Base-by-base conservation (phyloP, 2,797 vertebrate genomes). In the Neosilurus mollespiculum region DNA sequence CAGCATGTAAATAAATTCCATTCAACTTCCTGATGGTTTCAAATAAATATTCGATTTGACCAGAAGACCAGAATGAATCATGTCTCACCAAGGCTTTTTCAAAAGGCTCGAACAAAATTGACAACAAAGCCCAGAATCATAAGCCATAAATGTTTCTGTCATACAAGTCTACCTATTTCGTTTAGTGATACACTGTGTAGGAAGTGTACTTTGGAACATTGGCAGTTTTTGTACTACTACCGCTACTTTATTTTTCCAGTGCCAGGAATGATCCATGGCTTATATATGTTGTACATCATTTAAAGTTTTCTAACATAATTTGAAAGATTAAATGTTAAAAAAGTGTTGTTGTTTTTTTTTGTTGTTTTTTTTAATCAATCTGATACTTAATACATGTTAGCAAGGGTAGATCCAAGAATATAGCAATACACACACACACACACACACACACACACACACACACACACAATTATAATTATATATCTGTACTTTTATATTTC, bases 181-280 rank as follows among this genome's bases (percentile, higher is more conserved):
- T 78, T 70, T 15, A 12, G 20, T 30, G 22, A 56, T 78, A 20
- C 51, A 51, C n/a, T 64, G 3, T 61, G 49, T 54, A 15, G 37
- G 11, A 78, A 51, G 24, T 34, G 15, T 22, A 59, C 54, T 71
- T 64, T 71, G 58, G 20, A 64, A 65, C 30, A 80, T 34, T 73
- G 49, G 59, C 83, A 80, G 77, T 72, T 62, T 73, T 51, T 16
- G 8, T 56, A 72, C 51, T 56, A 51, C 59, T 75, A 76, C 43
- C 51, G 77, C 59, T 62, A 51, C 11, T 78, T 51, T n/a, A 49
- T 34, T 12, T 34, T 72, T 71, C 53, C 2, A 3, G 10, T 20
- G 51, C 9, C 9, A 30, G 15, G 14, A 16, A 30, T 75, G 15
- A n/a, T 30, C n/a, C 24, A 18, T 10, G n/a, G 18, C 11, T 58